phyloP scores from a whole-genome alignment of 1,140 invertebrate genomes.

The Cotesia typhae region DNA sequence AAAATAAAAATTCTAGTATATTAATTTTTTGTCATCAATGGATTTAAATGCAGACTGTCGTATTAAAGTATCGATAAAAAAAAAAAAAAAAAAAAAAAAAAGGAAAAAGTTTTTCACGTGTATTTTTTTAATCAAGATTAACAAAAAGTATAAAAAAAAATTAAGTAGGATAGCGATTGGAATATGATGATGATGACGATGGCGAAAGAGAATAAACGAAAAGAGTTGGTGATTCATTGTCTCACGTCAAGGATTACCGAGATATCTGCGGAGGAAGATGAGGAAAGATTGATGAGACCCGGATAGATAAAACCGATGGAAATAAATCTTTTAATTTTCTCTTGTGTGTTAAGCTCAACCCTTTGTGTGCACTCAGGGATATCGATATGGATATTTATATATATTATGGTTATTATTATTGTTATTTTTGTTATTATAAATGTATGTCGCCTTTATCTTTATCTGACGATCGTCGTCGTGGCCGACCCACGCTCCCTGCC shows the following conservation, averaged over 20 bases:
- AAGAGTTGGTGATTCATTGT: constrained; percentile 51
- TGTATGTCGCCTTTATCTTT: constrained; percentile 19
- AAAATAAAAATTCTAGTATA: too few relatives aligned
- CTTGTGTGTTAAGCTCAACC: constrained; percentile 19
- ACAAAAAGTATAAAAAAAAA: constrained; percentile 17
- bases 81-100: neutral
- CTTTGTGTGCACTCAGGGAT: neutral
- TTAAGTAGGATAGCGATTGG: constrained; percentile 11
- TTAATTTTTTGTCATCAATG: too few relatives aligned
- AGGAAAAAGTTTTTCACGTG: neutral
- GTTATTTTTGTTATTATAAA: neutral
- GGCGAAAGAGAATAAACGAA: constrained; percentile 26
- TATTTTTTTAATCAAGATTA: constrained; percentile 20
- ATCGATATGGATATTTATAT: neutral
- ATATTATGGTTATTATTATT: neutral
- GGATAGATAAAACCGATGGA: constrained; percentile 34
- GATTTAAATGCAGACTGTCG: too few relatives aligned
- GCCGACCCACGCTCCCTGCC: constrained; percentile 37
- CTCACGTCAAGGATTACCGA: constrained; percentile 35
- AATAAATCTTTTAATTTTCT: constrained; percentile 35
- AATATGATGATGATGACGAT: constrained; percentile 30
- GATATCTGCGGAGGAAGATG: constrained; percentile 30
- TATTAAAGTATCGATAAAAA: neutral
- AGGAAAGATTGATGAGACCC: constrained; percentile 35
- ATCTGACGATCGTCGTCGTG: constrained; percentile 33